phyloP scores from a whole-genome alignment of 2,888 invertebrate species.

The Hetaerina titia region DNA sequence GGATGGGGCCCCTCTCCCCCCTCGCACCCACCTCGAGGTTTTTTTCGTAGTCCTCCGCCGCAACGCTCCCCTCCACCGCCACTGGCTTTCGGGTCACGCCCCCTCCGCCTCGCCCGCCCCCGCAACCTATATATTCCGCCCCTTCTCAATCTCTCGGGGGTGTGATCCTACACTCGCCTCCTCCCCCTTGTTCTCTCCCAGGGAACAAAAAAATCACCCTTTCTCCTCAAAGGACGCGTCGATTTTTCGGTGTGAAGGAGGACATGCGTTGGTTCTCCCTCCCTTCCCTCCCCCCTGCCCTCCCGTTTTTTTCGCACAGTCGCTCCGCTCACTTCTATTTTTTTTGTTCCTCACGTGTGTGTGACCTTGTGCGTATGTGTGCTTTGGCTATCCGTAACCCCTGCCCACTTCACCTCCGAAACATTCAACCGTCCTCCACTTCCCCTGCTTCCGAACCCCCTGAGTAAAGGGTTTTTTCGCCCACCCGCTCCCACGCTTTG shows the following conservation, averaged over 20 bases:
- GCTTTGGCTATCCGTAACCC: neutral
- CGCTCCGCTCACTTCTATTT: neutral
- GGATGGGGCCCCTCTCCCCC: neutral
- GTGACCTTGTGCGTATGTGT: neutral
- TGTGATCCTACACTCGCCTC: neutral
- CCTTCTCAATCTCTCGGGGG: neutral
- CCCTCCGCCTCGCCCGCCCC: neutral
- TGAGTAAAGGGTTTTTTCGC: no score
- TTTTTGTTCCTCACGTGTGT: constrained; percentile 4
- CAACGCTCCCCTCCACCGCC: neutral
- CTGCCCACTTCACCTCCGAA: neutral
- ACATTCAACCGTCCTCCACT: neutral
- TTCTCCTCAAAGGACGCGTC: constrained; percentile 53
- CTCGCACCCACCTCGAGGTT: neutral
- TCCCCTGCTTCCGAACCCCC: neutral
- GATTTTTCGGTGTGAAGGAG: constrained; percentile 49
- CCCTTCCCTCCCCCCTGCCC: neutral
- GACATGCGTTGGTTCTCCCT: constrained; percentile 33
- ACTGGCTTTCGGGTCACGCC: neutral
- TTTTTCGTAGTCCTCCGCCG: neutral
- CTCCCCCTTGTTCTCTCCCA: neutral
- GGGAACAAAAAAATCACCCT: neutral
- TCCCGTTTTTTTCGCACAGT: neutral
- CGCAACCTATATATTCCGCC: constrained; percentile 27
- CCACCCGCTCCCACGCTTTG: no score